Evolutionary conservation across 2,797 vertebrate genomes (phyloP).

Genomic region (Poliocrania exsul): DNA sequence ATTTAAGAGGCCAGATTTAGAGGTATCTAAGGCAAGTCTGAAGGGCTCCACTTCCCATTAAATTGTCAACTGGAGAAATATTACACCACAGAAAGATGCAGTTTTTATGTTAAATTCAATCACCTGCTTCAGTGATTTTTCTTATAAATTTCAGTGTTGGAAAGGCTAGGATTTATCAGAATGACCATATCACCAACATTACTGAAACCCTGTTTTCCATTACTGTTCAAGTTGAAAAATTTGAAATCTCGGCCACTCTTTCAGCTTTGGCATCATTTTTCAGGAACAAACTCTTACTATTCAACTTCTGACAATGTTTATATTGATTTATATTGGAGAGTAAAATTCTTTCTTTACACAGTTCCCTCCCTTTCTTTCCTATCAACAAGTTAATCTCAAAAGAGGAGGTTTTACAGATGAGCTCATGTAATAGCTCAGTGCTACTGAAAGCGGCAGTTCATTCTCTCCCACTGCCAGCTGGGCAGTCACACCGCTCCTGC

Average conservation of each 20-base stretch:
- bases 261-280: background rate
- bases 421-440: background rate
- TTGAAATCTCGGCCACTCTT: background rate
- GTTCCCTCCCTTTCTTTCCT: background rate
- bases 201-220: background rate
- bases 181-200: background rate
- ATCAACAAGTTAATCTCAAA: background rate
- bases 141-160: background rate
- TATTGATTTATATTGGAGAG: background rate
- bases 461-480: background rate
- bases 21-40: accelerated
- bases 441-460: background rate
- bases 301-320: background rate
- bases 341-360: background rate
- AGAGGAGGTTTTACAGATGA: background rate
- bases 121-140: background rate
- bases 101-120: background rate
- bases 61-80: background rate
- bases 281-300: background rate
- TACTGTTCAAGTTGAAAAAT: background rate
- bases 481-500: background rate
- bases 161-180: background rate
- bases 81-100: background rate
- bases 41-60: background rate
- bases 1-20: background rate